These are phyloP conservation scores for Tuberolachnus salignus DNA, from an alignment of 2,888 invertebrate species.

Conservation along the genomic window DNA sequence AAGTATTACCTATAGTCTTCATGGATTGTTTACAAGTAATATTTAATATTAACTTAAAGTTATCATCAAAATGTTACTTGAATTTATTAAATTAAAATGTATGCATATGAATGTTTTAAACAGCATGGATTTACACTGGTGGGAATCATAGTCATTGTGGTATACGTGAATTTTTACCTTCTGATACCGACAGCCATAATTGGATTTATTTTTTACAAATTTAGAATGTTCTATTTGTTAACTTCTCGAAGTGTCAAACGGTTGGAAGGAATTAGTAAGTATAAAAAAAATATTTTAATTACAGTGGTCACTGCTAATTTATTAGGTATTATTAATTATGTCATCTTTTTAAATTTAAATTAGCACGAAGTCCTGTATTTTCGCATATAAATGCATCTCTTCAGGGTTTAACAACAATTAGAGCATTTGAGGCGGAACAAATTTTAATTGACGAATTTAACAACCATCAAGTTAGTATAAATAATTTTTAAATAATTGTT, in stretches of 20 bases:
- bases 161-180: conserved; percentile 65
- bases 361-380: conserved; percentile 93
- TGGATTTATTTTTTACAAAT: conserved; percentile 68
- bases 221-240: conserved; percentile 71
- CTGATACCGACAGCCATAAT: conserved; percentile 67
- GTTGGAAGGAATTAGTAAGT: conserved; percentile 71
- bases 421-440: conserved; percentile 83
- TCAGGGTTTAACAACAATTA: conserved; percentile 88
- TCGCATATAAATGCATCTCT: conserved; percentile 87
- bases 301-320: no score
- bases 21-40: conserved; percentile 33
- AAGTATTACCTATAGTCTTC: conserved; percentile 12
- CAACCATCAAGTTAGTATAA: conserved; percentile 72
- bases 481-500: conserved; percentile 58
- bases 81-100: no score
- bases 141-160: conserved; percentile 62
- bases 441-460: conserved; percentile 81
- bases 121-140: background rate
- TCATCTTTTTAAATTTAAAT: no score
- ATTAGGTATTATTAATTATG: no score
- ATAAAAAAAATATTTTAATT: no score
- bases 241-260: conserved; percentile 75
- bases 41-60: background rate
- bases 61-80: background rate
- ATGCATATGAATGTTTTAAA: background rate